These are phyloP conservation scores for Clarias laeviceps DNA, from an alignment of 2,797 vertebrate species.

Conservation along the genomic window DNA sequence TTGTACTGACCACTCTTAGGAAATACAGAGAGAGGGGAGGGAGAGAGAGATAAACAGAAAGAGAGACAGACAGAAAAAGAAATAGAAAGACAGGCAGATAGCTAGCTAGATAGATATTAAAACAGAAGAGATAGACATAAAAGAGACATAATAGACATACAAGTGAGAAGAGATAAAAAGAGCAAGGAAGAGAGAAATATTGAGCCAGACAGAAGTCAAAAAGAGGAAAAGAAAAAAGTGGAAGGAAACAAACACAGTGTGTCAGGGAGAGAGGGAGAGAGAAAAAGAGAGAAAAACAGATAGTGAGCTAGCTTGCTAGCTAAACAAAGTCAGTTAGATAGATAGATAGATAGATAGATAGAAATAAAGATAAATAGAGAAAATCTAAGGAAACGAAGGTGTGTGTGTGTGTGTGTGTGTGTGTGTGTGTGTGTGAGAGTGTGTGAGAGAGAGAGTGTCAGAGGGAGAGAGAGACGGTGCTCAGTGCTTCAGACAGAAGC, in stretches of 20 bases:
- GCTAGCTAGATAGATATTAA: neutral
- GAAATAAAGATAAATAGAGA: neutral
- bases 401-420: too few species aligned
- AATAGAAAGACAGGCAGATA: neutral
- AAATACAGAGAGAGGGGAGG: neutral
- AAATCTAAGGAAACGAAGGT: neutral
- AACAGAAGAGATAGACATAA: neutral
- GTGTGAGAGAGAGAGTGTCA: neutral
- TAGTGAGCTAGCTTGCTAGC: neutral
- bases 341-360: neutral
- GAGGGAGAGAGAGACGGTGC: neutral
- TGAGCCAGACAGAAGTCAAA: too few species aligned
- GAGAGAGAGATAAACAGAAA: neutral
- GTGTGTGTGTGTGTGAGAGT: neutral
- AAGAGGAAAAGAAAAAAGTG: too few species aligned
- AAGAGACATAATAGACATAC: too few species aligned
- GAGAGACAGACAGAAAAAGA: neutral
- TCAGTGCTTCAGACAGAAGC: slow-evolving; percentile 66
- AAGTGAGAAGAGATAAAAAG: neutral
- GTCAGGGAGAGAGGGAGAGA: neutral
- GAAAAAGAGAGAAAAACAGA: neutral
- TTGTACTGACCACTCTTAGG: neutral
- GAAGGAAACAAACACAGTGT: neutral
- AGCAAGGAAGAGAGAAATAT: neutral
- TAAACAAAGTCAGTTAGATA: neutral